Evolutionary conservation across 2,888 invertebrate species (phyloP).

Genomic region (Drosophila rellima): DNA sequence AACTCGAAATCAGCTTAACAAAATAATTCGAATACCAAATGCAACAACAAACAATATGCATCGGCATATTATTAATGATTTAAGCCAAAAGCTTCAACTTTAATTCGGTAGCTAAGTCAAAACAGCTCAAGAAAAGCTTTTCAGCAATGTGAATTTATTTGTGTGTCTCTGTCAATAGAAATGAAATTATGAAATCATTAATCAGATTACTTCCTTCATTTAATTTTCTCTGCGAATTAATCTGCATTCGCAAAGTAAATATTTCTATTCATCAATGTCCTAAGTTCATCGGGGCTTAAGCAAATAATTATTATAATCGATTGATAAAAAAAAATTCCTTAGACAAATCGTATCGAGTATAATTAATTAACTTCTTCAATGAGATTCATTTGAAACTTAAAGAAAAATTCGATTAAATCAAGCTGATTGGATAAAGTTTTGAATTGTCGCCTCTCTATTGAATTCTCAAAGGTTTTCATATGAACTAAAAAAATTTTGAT

Average conservation of each 20-base stretch:
- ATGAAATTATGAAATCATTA: constrained; percentile 1
- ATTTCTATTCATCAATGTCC: background rate
- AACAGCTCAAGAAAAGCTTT: background rate
- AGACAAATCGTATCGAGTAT: background rate
- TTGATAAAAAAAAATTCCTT: background rate
- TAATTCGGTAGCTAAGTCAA: background rate
- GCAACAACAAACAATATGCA: too few relatives aligned
- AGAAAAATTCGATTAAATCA: too few relatives aligned
- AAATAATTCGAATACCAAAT: too few relatives aligned
- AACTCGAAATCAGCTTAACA: background rate
- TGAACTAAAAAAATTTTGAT: too few relatives aligned
- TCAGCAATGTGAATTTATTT: background rate
- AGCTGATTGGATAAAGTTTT: too few relatives aligned
- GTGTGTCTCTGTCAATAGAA: background rate
- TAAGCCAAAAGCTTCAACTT: background rate
- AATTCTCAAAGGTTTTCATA: too few relatives aligned
- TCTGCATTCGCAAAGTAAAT: background rate
- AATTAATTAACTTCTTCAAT: background rate
- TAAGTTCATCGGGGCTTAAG: background rate
- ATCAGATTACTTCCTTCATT: constrained; percentile 9
- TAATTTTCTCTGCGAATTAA: constrained; percentile 2
- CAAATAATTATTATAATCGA: background rate
- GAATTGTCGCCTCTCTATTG: too few relatives aligned
- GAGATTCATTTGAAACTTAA: background rate
- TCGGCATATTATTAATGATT: background rate